Evolutionary conservation across 2,888 invertebrate species (phyloP).

Genomic region (Aphodius granarius): DNA sequence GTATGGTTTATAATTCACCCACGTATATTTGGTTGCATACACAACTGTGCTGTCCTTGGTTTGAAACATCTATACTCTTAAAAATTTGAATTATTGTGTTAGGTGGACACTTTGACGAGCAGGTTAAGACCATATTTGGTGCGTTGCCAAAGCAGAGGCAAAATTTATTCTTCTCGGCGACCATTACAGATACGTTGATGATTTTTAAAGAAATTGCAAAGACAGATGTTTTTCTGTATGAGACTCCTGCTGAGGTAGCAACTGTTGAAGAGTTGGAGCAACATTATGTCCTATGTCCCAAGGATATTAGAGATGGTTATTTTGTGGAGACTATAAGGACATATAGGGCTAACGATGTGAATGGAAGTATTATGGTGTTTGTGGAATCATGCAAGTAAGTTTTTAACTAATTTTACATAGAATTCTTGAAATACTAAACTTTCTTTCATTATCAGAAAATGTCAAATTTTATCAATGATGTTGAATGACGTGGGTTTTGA

Average conservation of each 20-base stretch:
- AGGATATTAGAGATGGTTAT: constrained; percentile 90
- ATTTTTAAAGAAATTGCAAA: constrained; percentile 65
- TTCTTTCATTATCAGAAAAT: constrained; percentile 64
- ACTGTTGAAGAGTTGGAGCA: constrained; percentile 92
- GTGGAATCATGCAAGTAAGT: constrained; percentile 92
- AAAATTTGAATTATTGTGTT: too few species aligned
- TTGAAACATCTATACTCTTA: too few species aligned
- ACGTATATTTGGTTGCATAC: too few species aligned
- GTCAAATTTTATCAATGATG: constrained; percentile 88
- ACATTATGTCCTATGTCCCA: constrained; percentile 87
- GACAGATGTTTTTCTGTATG: constrained; percentile 63
- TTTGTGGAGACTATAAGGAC: constrained; percentile 80
- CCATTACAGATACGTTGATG: constrained; percentile 82
- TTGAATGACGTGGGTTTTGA: constrained; percentile 84
- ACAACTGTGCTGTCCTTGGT: too few species aligned
- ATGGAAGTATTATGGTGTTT: constrained; percentile 90
- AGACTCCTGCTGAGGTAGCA: constrained; percentile 71
- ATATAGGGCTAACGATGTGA: constrained; percentile 71
- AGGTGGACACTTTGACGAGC: constrained; percentile 83
- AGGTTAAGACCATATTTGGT: constrained; percentile 77
- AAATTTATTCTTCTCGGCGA: constrained; percentile 92
- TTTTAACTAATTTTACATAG: constrained; percentile 1
- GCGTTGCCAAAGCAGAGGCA: constrained; percentile 79
- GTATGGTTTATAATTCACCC: too few species aligned
- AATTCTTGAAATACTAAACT: background rate